Evolutionary conservation across 1,140 invertebrate species (phyloP), one percentile per base, ranked within the genome.

Genomic region (Brachionus rotundiformis): DNA sequence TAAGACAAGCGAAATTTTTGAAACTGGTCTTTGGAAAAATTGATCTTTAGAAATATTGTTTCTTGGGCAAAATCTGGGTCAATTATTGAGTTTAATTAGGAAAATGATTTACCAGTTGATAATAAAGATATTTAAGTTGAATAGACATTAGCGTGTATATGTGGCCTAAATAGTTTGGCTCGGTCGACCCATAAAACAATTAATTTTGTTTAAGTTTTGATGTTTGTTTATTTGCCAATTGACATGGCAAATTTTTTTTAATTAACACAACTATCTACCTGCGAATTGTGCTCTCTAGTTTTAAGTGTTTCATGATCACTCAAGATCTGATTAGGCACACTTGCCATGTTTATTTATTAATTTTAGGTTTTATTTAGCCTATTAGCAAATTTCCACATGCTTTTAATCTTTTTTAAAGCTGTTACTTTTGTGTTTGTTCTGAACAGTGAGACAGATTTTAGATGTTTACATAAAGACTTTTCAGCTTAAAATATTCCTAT

Each of bases 11-110:
- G 47, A 54, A 54, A 1, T 54, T 54, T 49, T 54, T 54, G n/a
- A 54, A 16, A 63, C 10, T 11, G 61, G 61, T 63, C 61, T 33
- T 36, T 6, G 33, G 63, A 36, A 68, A 68, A 68, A 68, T 68
- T 68, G 61, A 63, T 63, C 61, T 63, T 63, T 63, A 23, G 10
- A 63, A 31, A 63, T 29, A 36, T 36, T 68, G 11, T 36, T 68
- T n/a, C 31, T 68, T 25, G 27, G 19, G 5, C 29, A 13, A 36
- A 36, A 68, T 16, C 13, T 68, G 16, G 63, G 63, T 68, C 63
- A 68, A 68, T 68, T 68, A 68, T 68, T 68, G 36, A 68, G 27
- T 68, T 68, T 68, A 68, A 68, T 68, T 68, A 68, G 29, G 16
- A 68, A 68, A 33, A 19, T 63, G 13, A 68, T 33, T 33, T 68